Conservation (phyloP, 2,113 vertebrate species). For the Hippocampus zosterae region DNA sequence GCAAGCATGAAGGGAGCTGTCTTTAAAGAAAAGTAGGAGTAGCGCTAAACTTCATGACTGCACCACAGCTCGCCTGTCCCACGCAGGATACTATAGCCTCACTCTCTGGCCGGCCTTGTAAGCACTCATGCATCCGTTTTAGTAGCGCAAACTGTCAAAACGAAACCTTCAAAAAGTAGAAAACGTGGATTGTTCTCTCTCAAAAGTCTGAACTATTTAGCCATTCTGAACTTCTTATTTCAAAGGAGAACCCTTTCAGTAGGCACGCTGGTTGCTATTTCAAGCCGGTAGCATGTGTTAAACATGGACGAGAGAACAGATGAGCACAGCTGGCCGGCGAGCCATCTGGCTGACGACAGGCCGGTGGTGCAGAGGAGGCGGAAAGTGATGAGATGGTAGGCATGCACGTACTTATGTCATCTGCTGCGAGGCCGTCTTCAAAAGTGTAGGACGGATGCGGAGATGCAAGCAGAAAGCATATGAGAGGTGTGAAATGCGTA, state of each 20-base stretch:
- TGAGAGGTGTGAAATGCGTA: conserved; percentile 36
- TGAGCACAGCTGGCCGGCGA: conserved; percentile 45
- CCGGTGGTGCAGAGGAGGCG: conserved; percentile 58
- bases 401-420: conserved; percentile 36
- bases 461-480: conserved; percentile 18
- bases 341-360: conserved; percentile 40
- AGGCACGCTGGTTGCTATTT: conserved; percentile 61
- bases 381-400: conserved; percentile 48
- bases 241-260: conserved; percentile 29
- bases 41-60: conserved; percentile 58
- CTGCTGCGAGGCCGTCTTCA: conserved; percentile 30
- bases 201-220: conserved; percentile 35
- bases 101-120: conserved; percentile 36
- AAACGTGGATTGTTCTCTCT: conserved; percentile 7
- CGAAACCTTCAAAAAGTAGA: conserved; percentile 25
- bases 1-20: not conserved
- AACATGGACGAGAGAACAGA: conserved; percentile 64
- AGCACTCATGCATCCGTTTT: conserved; percentile 12
- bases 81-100: conserved; percentile 54
- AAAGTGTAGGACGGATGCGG: conserved; percentile 15
- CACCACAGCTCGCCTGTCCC: conserved; percentile 66
- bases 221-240: conserved; percentile 40
- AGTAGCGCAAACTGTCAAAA: conserved; percentile 17
- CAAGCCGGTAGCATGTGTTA: conserved; percentile 63
- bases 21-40: conserved; percentile 41